Conservation (phyloP, 1,140 invertebrate genomes). For the Andrena cerasifolii region DNA sequence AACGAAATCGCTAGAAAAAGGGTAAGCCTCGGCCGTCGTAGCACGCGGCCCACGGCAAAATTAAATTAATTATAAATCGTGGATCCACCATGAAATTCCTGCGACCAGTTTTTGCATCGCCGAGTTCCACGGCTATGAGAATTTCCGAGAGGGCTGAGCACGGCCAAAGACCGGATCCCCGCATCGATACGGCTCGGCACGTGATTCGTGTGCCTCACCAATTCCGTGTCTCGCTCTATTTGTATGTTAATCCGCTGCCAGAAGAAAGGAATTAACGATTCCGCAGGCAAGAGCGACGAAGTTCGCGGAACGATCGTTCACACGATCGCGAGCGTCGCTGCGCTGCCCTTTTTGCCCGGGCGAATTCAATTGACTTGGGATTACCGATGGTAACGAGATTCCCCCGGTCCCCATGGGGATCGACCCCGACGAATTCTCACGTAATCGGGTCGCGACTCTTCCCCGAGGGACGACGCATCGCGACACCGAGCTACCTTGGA, state of each 20-base stretch:
- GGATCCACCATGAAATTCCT: constrained; percentile 54
- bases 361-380: constrained; percentile 8
- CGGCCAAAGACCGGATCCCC: constrained; percentile 4
- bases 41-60: constrained; percentile 29
- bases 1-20: constrained; percentile 35
- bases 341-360: neutral
- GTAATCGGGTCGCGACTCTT: constrained; percentile 24
- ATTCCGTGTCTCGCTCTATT: neutral
- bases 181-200: constrained; percentile 23
- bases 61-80: constrained; percentile 67
- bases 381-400: constrained; percentile 14
- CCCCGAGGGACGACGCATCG: constrained; percentile 31
- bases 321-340: constrained; percentile 13
- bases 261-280: constrained; percentile 43
- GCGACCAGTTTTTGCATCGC: constrained; percentile 52
- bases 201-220: constrained; percentile 26
- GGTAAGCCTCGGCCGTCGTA: constrained; percentile 5
- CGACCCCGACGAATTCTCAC: constrained; percentile 28
- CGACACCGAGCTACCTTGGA: constrained; percentile 35
- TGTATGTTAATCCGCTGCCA: neutral
- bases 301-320: constrained; percentile 40
- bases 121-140: neutral
- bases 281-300: neutral
- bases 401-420: constrained; percentile 4
- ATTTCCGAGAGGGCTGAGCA: constrained; percentile 18